phyloP scores from a whole-genome alignment of 1,140 invertebrate species.

The Planococcus citri region DNA sequence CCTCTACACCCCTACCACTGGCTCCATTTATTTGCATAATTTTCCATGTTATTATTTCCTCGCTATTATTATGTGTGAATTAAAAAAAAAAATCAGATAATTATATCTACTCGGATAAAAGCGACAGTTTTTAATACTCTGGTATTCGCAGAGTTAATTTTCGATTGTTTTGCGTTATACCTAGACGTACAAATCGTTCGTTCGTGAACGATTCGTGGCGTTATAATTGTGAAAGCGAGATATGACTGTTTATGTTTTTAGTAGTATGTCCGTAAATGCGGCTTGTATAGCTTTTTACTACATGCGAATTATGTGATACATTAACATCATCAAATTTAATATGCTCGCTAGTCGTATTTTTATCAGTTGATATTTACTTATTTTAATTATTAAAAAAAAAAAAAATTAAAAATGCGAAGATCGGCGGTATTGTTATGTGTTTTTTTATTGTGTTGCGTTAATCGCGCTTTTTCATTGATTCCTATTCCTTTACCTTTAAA shows the following conservation, averaged over 20 bases:
- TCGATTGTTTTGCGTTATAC: not conserved
- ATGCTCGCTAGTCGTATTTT: not conserved
- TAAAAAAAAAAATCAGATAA: no score
- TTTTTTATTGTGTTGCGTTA: not conserved
- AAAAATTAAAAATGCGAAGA: not conserved
- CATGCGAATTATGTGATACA: constrained; percentile 1
- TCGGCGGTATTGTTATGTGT: not conserved
- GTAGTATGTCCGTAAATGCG: constrained; percentile 6
- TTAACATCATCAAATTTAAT: not conserved
- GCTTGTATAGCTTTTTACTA: not conserved
- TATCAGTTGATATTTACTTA: not conserved
- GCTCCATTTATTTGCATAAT: no score
- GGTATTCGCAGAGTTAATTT: not conserved
- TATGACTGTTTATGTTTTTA: not conserved
- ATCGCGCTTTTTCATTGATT: not conserved
- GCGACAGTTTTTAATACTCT: not conserved
- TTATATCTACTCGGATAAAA: no score
- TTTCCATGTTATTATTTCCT: no score
- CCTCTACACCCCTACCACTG: no score
- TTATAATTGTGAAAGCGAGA: constrained; percentile 1
- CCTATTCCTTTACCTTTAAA: not conserved
- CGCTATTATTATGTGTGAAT: no score
- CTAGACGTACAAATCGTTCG: not conserved
- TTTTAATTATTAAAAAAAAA: no score
- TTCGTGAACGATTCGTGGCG: not conserved